phyloP scores from a whole-genome alignment of 2,797 vertebrate species.

The Clangula hyemalis region DNA sequence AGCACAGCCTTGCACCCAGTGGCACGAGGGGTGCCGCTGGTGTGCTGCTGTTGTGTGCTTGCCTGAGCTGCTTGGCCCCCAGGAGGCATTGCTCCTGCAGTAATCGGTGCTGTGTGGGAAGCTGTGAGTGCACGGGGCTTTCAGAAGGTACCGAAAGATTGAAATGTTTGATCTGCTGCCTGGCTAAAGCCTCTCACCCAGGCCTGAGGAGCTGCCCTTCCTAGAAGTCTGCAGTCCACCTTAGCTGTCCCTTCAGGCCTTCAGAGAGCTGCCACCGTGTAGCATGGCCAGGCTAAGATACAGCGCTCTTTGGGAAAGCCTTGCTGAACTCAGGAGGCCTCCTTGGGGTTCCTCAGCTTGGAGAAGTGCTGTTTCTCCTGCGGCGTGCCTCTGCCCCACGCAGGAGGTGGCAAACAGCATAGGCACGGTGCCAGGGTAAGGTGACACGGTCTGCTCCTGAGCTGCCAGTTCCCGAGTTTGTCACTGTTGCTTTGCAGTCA shows the following conservation, averaged over 20 bases:
- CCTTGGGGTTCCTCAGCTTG: too few species aligned
- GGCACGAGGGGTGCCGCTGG: neutral
- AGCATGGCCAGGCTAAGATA: neutral
- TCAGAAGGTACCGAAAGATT: neutral
- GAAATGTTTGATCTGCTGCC: neutral
- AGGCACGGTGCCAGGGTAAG: too few species aligned
- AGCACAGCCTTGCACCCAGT: neutral
- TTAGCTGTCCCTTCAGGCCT: neutral
- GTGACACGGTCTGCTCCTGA: neutral
- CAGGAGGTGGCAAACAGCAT: too few species aligned
- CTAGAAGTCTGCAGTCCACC: neutral
- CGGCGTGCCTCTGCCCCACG: too few species aligned
- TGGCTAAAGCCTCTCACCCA: neutral
- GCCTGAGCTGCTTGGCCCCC: neutral
- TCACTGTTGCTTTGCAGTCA: neutral
- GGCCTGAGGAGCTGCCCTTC: neutral
- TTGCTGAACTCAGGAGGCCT: too few species aligned
- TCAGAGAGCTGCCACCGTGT: neutral
- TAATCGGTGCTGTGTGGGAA: neutral
- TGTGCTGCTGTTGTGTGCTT: accelerated
- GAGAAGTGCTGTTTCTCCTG: too few species aligned
- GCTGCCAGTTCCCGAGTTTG: too few species aligned
- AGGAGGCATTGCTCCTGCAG: accelerated
- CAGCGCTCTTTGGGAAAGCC: neutral
- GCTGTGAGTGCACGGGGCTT: neutral